Base-by-base conservation (phyloP, 2,113 vertebrate genomes). In the Nansenia antarctica region DNA sequence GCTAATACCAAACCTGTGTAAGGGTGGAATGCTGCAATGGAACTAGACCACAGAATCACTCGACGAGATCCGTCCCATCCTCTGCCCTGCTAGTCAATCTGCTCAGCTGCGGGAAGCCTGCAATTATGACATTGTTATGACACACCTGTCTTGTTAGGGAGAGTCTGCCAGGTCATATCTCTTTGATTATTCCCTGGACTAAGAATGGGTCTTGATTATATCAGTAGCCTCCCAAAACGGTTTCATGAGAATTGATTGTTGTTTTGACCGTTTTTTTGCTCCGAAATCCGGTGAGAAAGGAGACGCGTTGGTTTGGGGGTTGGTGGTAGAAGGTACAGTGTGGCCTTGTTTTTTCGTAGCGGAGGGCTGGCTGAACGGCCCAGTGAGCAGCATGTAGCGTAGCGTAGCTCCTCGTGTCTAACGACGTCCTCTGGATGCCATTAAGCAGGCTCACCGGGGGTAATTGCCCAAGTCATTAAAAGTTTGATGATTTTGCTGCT, bases 401-500 rank as follows among this genome's bases (percentile, higher is more conserved):
- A 27, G 60, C 66, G 47, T 68, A 67, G 61, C 67, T 67, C 35
- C 66, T 67, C 22, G 67, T 87, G 85, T 81, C 72, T 88, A 68
- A 85, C 84, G 85, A 89, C 78, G 75, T 91, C 87, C 87, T 90
- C 83, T 85, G 85, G 84, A 88, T 86, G 83, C 83, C 86, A 90
- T 91, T 91, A 91, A 86, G 85, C 89, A 76, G 80, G 82, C 88
- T 86, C 88, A 87, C 85, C 82, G 81, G 85, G 88, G 88, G 88
- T 92, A 92, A 92, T 91, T 90, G 89, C 89, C 82, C 88, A 88
- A 92, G 88, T 92, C 91, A 91, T 92, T 92, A 92, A 91, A 92
- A 92, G 90, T 92, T 90, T 91, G 88, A 91, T 90, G 88, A 87
- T 91, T 88, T 90, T 81, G 84, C 88, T 91, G 82, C 81, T 86